Base-by-base conservation (phyloP, 2,888 invertebrate genomes). In the Drosophila setosimentum region DNA sequence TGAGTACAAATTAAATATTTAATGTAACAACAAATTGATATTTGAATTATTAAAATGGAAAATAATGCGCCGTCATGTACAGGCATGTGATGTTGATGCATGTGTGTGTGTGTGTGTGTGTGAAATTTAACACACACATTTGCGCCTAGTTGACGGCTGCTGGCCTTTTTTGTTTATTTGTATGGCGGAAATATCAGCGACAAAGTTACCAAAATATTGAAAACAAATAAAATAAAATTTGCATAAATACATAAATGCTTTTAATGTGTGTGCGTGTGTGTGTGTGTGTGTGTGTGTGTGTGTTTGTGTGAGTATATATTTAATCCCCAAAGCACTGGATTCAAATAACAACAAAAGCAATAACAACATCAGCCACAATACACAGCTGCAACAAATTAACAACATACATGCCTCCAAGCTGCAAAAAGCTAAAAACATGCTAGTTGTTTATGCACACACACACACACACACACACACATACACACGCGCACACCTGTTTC, bases 1-100 rank as follows among this genome's bases (percentile, higher is more conserved):
- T 87, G 89, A 89, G 89, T 86, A 85, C 87, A 89, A 86, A 89
- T 86, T 89, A 89, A 86, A 86, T 86, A 89, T 86, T 86, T 82
- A 86, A 85, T 84, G 89, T 87, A 86, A 86, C 89, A 86, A 86
- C 86, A 86, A 86, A 86, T 86, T 86, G 86, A 87, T 86, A 86
- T 86, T 86, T 86, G 87, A 86, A 86, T 86, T 86, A 86, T 86
- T 86, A 89, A 86, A 86, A 88, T 87, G 84, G 84, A 82, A 87
- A 85, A 86, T 89, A 89, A 85, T 89, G 87, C 87, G 87, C 69
- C 73, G 80, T 72, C 85, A 86, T 83, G 78, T 79, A 75, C 76
- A 76, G 67, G 35, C 80, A 61, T 63, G 18, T 51, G 64, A 62
- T 66, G 59, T 64, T 64, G 65, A 60, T 64, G 30, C 35, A 16